Percentiles rank a stretch among this genome's conserved stretches.
Evolutionary conservation across 1,140 invertebrate species (phyloP).

Genomic region (Psix sp.): DNA sequence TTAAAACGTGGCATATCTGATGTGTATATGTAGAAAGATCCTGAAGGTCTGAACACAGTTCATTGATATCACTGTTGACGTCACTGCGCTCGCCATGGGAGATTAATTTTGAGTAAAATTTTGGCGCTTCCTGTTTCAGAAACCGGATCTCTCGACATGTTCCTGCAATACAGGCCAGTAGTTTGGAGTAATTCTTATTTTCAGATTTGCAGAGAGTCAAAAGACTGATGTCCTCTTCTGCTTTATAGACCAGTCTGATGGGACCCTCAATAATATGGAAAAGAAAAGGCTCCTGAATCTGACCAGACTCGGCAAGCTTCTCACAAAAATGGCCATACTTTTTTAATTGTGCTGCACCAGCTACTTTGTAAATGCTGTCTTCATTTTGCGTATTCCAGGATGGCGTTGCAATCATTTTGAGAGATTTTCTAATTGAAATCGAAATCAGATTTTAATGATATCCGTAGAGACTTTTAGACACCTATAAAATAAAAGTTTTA

Average conservation of each 20-base stretch:
- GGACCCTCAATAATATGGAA: constrained; percentile 71
- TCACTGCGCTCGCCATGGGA: constrained; percentile 80
- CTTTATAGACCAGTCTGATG: constrained; percentile 79
- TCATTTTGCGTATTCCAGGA: constrained; percentile 68
- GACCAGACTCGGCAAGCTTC: constrained; percentile 77
- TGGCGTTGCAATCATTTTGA: constrained; percentile 71
- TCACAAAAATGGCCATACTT: constrained; percentile 87
- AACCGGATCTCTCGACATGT: constrained; percentile 86
- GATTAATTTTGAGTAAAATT: constrained; percentile 81
- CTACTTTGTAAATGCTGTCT: constrained; percentile 76
- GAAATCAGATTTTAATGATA: too few relatives aligned
- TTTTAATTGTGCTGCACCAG: constrained; percentile 80
- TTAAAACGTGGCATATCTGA: constrained; percentile 66
- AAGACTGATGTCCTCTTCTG: constrained; percentile 81
- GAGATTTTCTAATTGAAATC: neutral
- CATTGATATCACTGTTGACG: constrained; percentile 63
- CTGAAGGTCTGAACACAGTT: constrained; percentile 68
- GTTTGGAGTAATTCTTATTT: constrained; percentile 88
- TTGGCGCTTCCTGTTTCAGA: constrained; percentile 83
- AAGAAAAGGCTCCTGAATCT: constrained; percentile 67
- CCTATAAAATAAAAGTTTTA: too few relatives aligned
- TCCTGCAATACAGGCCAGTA: constrained; percentile 87
- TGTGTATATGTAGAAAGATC: constrained; percentile 76
- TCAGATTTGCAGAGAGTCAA: constrained; percentile 87
- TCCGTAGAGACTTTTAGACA: too few relatives aligned